phyloP scores from a whole-genome alignment of 2,797 vertebrate genomes.

The Chaunax sp. region DNA sequence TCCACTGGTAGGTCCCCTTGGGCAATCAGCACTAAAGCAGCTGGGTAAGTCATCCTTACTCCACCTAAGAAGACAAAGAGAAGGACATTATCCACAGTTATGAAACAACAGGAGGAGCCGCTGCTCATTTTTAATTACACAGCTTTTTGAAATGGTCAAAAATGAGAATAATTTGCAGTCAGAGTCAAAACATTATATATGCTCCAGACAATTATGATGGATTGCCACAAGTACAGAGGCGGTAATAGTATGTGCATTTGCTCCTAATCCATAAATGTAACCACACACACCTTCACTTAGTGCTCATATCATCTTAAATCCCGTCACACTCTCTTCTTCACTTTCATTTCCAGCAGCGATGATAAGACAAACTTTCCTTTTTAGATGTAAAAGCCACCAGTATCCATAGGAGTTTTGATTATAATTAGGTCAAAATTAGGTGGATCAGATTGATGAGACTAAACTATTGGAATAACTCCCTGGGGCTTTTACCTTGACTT shows the following conservation, averaged over 20 bases:
- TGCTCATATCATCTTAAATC: conserved; percentile 30
- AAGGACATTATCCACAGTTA: conserved; percentile 1
- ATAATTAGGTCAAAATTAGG: conserved; percentile 72
- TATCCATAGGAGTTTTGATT: conserved; percentile 59
- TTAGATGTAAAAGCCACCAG: conserved; percentile 33
- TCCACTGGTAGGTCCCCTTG: conserved; percentile 93
- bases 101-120: background rate
- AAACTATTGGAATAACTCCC: conserved; percentile 66
- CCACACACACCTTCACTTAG: conserved; percentile 13
- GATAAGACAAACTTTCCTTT: conserved; percentile 26
- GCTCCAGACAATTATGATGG: background rate
- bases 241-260: background rate
- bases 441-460: conserved; percentile 71
- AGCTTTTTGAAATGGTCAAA: background rate
- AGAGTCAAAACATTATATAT: too few species aligned
- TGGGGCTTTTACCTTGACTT: conserved; percentile 49
- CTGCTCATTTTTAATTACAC: background rate
- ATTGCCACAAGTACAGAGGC: background rate
- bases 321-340: conserved; percentile 6
- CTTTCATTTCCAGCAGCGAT: conserved; percentile 25
- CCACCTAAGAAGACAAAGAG: conserved; percentile 84
- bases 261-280: conserved; percentile 20
- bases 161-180: background rate
- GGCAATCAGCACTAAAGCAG: conserved; percentile 95
- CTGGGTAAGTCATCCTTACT: conserved; percentile 97